Evolutionary conservation across 2,888 invertebrate species (phyloP).

Genomic region (Sylvicola fuscatus): DNA sequence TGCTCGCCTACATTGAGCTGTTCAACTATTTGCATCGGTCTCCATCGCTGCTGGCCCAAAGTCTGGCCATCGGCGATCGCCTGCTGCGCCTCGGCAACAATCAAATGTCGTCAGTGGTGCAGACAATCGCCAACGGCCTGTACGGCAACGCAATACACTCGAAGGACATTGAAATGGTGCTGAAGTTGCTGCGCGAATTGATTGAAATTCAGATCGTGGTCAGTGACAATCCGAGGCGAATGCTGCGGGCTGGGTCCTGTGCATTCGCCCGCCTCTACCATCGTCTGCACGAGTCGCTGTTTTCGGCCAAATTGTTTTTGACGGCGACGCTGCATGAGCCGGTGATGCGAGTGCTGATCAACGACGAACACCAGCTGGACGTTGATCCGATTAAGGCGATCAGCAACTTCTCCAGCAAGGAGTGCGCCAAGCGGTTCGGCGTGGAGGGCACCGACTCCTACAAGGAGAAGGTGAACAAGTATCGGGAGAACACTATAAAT

Average conservation of each 20-base stretch:
- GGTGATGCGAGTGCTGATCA: conserved; percentile 73
- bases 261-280: conserved; percentile 75
- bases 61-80: conserved; percentile 44
- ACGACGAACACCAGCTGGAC: conserved; percentile 80
- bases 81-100: conserved; percentile 20
- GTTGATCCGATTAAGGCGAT: conserved; percentile 71
- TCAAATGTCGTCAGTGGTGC: conserved; percentile 17
- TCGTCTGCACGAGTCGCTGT: conserved; percentile 71
- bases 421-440: conserved; percentile 33
- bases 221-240: conserved; percentile 47
- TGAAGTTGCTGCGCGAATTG: conserved; percentile 42
- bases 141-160: conserved; percentile 56
- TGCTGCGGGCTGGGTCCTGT: conserved; percentile 67
- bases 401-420: background rate
- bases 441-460: conserved; percentile 53
- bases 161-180: conserved; percentile 46
- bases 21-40: conserved; percentile 43
- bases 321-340: conserved; percentile 82
- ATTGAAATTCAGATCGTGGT: conserved; percentile 50
- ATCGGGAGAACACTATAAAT: conserved; percentile 58
- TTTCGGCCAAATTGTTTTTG: conserved; percentile 81
- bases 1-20: conserved; percentile 44
- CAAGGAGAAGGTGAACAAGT: conserved; percentile 47
- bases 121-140: conserved; percentile 34
- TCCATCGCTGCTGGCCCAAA: conserved; percentile 47